A percentile compares a stretch with the other conserved stretches of the same genome.
Evolutionary conservation across 1,140 invertebrate genomes (phyloP).

Genomic region (Drosophila murphyi): DNA sequence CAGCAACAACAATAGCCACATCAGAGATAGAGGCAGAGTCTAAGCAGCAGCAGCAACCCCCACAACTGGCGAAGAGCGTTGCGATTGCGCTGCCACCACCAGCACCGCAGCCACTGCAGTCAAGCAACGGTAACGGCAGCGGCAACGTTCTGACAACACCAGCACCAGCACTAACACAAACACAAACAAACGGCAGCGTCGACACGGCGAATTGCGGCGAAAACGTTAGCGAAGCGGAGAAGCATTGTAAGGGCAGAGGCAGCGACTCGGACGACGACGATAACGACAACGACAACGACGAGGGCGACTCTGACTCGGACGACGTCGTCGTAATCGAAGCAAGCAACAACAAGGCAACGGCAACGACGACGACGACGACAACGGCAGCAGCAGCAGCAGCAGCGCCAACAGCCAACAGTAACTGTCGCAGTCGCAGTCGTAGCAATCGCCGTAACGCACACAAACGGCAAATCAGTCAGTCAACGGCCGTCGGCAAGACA

Average conservation of each 20-base stretch:
- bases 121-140: conserved; percentile 64
- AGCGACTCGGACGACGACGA: conserved; percentile 44
- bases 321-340: conserved; percentile 74
- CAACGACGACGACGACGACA: conserved; percentile 24
- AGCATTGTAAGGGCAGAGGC: conserved; percentile 45
- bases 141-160: conserved; percentile 14
- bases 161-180: conserved; percentile 33
- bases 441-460: conserved; percentile 66
- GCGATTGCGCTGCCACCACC: conserved; percentile 30
- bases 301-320: conserved; percentile 71
- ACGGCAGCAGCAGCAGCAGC: conserved; percentile 24
- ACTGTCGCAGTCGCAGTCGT: conserved; percentile 57
- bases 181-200: conserved; percentile 56
- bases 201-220: conserved; percentile 72
- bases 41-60: conserved; percentile 44
- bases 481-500: conserved; percentile 83
- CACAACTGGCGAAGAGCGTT: conserved; percentile 41
- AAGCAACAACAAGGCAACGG: conserved; percentile 47
- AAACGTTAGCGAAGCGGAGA: conserved; percentile 49
- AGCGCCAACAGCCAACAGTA: conserved; percentile 30
- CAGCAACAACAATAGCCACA: conserved; percentile 34
- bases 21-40: conserved; percentile 35
- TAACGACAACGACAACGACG: conserved; percentile 46
- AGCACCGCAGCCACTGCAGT: conserved; percentile 43
- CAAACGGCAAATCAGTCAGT: conserved; percentile 81